Evolutionary conservation across 2,888 invertebrate genomes (phyloP).

Genomic region (Apotomis betuletana): DNA sequence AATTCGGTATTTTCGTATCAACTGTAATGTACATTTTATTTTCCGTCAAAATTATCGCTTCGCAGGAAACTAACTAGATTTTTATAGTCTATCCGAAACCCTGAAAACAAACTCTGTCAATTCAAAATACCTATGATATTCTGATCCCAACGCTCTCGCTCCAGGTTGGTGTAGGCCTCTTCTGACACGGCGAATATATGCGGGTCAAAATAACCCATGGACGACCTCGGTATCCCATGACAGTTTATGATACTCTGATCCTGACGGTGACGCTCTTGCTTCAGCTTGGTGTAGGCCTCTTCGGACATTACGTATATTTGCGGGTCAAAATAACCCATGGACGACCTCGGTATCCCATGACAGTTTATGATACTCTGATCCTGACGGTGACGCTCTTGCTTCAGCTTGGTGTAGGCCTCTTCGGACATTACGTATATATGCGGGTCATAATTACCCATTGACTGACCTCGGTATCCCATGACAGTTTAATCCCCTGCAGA

Average conservation of each 20-base stretch:
- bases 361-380: no score
- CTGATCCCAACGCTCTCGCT: slow-evolving; percentile 91
- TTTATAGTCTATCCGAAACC: no score
- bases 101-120: slow-evolving; percentile 42
- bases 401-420: slow-evolving; percentile 97
- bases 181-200: no score
- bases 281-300: slow-evolving; percentile 97
- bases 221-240: no score
- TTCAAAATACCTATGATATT: slow-evolving; percentile 86
- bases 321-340: slow-evolving; percentile 98
- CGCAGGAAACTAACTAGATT: no score
- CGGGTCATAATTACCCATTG: slow-evolving; percentile 98
- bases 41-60: no score
- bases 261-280: slow-evolving; percentile 90
- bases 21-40: no score
- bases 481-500: slow-evolving; percentile 91
- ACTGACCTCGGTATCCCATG: slow-evolving; percentile 95
- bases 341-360: slow-evolving; percentile 96
- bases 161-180: slow-evolving; percentile 86
- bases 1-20: no score
- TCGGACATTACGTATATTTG: slow-evolving; percentile 99
- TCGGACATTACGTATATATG: slow-evolving; percentile 99
- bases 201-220: slow-evolving; percentile 82
- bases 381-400: slow-evolving; percentile 91
- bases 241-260: no score